Evolutionary conservation across 2,888 invertebrate genomes (phyloP).

Genomic region (Torymus aiolomorphi): DNA sequence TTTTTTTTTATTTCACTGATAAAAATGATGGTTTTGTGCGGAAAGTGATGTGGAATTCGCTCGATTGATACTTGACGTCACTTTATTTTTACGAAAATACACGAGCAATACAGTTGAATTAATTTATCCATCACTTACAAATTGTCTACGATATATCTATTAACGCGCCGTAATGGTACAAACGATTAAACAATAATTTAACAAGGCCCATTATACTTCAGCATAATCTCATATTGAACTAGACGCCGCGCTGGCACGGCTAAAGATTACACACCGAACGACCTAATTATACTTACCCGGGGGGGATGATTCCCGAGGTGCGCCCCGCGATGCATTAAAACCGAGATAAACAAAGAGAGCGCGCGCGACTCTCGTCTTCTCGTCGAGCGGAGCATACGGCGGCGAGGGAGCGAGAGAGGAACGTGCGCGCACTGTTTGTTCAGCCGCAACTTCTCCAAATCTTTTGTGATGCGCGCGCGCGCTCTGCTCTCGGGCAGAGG

Average conservation of each 20-base stretch:
- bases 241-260: background rate
- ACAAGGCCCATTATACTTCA: constrained; percentile 7
- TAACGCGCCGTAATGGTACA: too few relatives aligned
- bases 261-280: constrained; percentile 46
- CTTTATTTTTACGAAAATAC: too few relatives aligned
- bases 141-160: too few relatives aligned
- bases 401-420: constrained; percentile 54
- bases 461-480: constrained; percentile 68
- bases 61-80: too few relatives aligned
- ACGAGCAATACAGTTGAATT: too few relatives aligned
- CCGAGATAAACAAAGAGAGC: constrained; percentile 36
- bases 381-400: background rate
- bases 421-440: constrained; percentile 72
- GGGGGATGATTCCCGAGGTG: constrained; percentile 22
- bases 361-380: too few relatives aligned
- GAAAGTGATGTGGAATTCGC: too few relatives aligned
- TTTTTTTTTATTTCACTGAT: too few relatives aligned
- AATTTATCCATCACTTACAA: too few relatives aligned
- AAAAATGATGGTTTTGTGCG: too few relatives aligned
- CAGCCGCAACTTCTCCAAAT: constrained; percentile 75
- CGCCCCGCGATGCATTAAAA: constrained; percentile 43
- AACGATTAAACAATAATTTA: background rate
- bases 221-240: constrained; percentile 8
- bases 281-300: constrained; percentile 48
- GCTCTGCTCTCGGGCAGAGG: constrained; percentile 5